Conservation (phyloP, 64 coral and sea anemone genomes). For the Platygyra sinensis region DNA sequence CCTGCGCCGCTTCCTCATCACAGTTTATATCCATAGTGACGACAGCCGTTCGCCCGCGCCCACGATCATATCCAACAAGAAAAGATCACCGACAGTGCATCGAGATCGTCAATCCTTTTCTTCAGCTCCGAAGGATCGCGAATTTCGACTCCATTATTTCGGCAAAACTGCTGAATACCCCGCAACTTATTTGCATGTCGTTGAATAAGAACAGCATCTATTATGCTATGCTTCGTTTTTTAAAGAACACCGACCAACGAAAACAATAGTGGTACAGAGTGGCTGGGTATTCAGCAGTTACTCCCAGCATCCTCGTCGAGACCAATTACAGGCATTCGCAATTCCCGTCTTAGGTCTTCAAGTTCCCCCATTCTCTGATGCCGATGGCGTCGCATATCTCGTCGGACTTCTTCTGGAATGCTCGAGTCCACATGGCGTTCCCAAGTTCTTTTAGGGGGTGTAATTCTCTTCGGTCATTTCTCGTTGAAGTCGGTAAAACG, state of each 20-base stretch:
- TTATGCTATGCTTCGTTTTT: no score
- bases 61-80: background rate
- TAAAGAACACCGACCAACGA: no score
- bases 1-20: background rate
- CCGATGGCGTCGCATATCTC: slow-evolving; percentile 55
- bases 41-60: background rate
- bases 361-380: slow-evolving; percentile 38
- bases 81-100: slow-evolving; percentile 70
- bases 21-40: background rate
- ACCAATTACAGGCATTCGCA: slow-evolving; percentile 46
- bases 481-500: slow-evolving; percentile 18
- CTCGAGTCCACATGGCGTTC: slow-evolving; percentile 42
- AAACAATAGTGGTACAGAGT: no score
- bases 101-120: slow-evolving; percentile 69
- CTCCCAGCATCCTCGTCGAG: slow-evolving; percentile 24
- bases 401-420: slow-evolving; percentile 52
- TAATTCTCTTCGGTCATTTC: slow-evolving; percentile 82
- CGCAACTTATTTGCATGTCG: no score
- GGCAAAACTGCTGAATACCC: no score
- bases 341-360: slow-evolving; percentile 62
- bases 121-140: slow-evolving; percentile 66
- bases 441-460: slow-evolving; percentile 46
- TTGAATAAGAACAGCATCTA: no score
- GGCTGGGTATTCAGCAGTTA: no score
- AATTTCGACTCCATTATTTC: no score